Base-by-base conservation (phyloP, 2,113 vertebrate species). In the Ptyas mucosa region DNA sequence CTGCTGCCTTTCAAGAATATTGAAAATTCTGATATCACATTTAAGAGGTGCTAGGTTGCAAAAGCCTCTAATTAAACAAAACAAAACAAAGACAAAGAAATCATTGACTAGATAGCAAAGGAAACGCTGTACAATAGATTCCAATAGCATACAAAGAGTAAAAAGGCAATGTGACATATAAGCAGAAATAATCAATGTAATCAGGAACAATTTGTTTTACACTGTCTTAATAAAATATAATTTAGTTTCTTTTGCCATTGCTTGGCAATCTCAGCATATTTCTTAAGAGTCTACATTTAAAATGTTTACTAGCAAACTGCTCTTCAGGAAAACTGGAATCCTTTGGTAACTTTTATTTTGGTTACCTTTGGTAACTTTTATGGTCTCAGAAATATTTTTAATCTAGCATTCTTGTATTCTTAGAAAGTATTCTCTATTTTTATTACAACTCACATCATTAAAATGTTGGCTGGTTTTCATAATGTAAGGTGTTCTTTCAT, bases 381-480 rank as follows among this genome's bases (percentile, higher is more conserved):
- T 89, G 43, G 3, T 94, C 34, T 39, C 34, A 43, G 89, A 88
- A 51, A 85, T 10, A 93, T 3, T 53, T 92, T 4, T 55, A 23
- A 89, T 94, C 64, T 52, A 91, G 52, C 87, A 34, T 43, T 94
- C 61, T 94, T 1, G 21, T 46, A 21, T 43, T 94, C 52, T 57
- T 54, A 89, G 51, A 93, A 93, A 92, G 20, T 58, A 93, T 54
- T 86, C 23, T 55, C 12, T 89, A 43, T 26, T 92, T 85, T 53
- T 55, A 43, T 14, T 9, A 61, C 29, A 95, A 97, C 98, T 98
- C 96, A 99, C 99, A 94, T 99, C 98, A 94, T 99, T 99, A 93
- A 99, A 99, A 95, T 99, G 99, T 93, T 99, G 98, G 93, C 99
- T 99, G 10, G 99, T 99, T 97, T 99, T 99, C 99, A 99, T 99